Evolutionary conservation across 2,888 invertebrate species (phyloP).

Genomic region (Dichetophora obliterata): DNA sequence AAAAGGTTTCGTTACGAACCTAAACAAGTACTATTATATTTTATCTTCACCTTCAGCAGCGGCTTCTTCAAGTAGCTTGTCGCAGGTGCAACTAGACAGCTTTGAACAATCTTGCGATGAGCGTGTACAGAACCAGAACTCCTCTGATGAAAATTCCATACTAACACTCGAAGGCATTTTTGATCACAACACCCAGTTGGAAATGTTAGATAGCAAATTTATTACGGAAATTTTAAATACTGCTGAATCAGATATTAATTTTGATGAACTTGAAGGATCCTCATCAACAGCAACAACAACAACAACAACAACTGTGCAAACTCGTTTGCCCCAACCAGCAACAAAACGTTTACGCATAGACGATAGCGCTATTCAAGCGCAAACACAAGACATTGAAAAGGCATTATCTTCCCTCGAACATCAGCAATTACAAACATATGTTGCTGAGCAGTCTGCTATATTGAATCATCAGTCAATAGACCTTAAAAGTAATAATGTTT

Average conservation of each 20-base stretch:
- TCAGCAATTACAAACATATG: constrained; percentile 41
- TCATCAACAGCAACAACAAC: constrained; percentile 39
- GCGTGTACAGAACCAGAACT: constrained; percentile 50
- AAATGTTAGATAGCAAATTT: constrained; percentile 65
- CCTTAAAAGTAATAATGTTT: background rate
- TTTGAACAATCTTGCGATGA: constrained; percentile 14
- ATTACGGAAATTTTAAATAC: constrained; percentile 66
- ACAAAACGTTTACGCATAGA: constrained; percentile 62
- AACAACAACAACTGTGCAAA: constrained; percentile 37
- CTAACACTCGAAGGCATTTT: constrained; percentile 57
- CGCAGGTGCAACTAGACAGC: background rate
- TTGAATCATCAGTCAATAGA: background rate
- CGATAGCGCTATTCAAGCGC: constrained; percentile 49
- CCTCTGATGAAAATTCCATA: constrained; percentile 65
- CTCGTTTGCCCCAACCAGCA: constrained; percentile 51
- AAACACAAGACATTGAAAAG: constrained; percentile 25
- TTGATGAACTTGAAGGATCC: constrained; percentile 62
- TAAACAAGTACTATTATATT: background rate
- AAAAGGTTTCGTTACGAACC: background rate
- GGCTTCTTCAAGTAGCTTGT: constrained; percentile 8
- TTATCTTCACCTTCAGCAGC: background rate
- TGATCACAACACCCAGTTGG: constrained; percentile 45
- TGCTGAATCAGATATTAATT: constrained; percentile 59
- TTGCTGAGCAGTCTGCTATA: background rate
- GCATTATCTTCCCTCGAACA: constrained; percentile 40